Evolutionary conservation across 37 sponge, comb jelly and placozoan species (phyloP).

Genomic region (Amphimedon queenslandica): DNA sequence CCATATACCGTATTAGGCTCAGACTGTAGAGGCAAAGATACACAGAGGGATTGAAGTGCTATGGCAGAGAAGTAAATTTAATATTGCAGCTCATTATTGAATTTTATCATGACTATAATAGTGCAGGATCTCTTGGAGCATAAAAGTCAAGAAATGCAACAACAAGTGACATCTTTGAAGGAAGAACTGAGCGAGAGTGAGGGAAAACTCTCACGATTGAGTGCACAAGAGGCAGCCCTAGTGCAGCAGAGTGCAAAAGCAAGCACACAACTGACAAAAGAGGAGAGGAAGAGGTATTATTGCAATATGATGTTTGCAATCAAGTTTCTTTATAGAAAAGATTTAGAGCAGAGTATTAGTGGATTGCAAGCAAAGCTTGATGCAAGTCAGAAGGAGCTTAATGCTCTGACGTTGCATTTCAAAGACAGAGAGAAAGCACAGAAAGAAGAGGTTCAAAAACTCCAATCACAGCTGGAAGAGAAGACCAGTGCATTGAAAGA

Average conservation of each 20-base stretch:
- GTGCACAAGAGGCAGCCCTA: conserved; percentile 22
- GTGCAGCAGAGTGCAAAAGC: conserved; percentile 38
- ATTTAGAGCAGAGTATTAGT: neutral
- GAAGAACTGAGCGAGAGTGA: conserved; percentile 11
- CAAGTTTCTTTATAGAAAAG: neutral
- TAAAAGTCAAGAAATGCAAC: conserved; percentile 7
- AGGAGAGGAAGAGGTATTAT: conserved; percentile 14
- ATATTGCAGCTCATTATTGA: neutral
- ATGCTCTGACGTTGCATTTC: neutral
- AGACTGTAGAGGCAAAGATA: conserved; percentile 21
- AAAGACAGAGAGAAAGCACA: neutral
- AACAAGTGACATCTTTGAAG: neutral
- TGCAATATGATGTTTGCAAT: neutral
- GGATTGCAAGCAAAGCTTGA: conserved; percentile 5
- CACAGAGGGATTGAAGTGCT: conserved; percentile 34
- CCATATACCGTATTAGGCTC: too few relatives aligned
- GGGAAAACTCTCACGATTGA: conserved; percentile 6
- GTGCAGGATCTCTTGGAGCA: conserved; percentile 37
- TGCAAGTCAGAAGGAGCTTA: neutral
- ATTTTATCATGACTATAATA: conserved; percentile 9
- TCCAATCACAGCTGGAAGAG: conserved; percentile 24
- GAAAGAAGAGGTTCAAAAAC: neutral
- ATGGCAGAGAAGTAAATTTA: conserved; percentile 49
- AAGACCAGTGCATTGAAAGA: conserved; percentile 33
- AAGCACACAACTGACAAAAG: conserved; percentile 21